A percentile compares a stretch with the other conserved stretches of the same genome.
These are phyloP conservation scores for Raja brachyura DNA, from an alignment of 2,113 vertebrate species.

Conservation along the genomic window DNA sequence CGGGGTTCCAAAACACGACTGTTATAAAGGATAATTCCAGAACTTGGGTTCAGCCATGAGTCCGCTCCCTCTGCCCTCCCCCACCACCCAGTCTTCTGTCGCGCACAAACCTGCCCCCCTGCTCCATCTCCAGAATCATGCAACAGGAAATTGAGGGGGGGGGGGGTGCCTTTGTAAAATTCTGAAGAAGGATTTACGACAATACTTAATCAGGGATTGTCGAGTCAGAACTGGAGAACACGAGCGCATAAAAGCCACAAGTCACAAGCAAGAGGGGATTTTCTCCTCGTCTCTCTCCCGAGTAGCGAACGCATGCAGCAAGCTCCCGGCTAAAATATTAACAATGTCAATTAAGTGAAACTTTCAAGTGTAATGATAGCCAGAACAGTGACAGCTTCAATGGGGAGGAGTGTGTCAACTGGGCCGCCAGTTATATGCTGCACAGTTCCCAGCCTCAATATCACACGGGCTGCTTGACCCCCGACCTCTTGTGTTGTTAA, in stretches of 20 bases:
- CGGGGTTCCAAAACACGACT: no score
- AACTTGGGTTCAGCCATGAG: no score
- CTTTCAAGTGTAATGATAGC: slow-evolving; percentile 2
- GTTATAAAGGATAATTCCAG: no score
- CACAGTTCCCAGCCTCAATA: slow-evolving; percentile 23
- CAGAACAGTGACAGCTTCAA: neutral
- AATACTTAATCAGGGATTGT: neutral
- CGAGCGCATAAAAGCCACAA: neutral
- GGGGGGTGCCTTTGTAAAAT: no score
- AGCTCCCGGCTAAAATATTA: neutral
- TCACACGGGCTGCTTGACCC: slow-evolving; percentile 15
- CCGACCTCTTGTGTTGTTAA: slow-evolving; percentile 31
- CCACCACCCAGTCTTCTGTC: no score
- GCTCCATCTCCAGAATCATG: no score
- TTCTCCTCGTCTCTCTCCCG: neutral
- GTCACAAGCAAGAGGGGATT: neutral
- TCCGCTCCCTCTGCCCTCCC: no score
- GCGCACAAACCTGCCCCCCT: no score
- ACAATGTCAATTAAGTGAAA: neutral
- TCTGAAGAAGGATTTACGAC: no score
- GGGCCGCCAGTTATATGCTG: neutral
- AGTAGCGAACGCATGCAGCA: neutral
- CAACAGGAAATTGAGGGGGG: no score
- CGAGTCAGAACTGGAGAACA: neutral
- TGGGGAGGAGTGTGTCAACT: neutral